Conservation (phyloP, 2,888 invertebrate species). For the Mycalesis mineus region DNA sequence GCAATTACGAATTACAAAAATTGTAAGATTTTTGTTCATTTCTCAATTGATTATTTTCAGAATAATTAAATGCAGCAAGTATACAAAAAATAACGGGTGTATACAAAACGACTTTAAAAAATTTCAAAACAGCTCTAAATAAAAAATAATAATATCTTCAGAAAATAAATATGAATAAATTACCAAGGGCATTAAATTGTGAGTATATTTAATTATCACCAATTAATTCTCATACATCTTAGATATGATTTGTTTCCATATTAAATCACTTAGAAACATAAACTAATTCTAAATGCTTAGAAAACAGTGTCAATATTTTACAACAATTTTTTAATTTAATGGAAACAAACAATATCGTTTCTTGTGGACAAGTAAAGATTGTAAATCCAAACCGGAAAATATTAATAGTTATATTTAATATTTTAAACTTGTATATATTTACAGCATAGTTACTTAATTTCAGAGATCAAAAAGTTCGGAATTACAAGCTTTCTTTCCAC, state of each 20-base stretch:
- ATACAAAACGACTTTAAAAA: too few relatives aligned
- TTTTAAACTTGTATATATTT: slow-evolving; percentile 11
- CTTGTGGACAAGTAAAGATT: slow-evolving; percentile 29
- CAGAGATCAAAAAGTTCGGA: slow-evolving; percentile 51
- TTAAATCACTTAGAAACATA: not conserved
- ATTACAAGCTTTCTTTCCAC: slow-evolving; percentile 39
- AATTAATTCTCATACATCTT: not conserved
- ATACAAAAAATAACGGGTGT: too few relatives aligned
- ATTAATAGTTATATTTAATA: not conserved
- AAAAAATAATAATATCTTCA: too few relatives aligned
- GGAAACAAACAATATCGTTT: slow-evolving; percentile 3
- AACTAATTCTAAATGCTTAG: not conserved
- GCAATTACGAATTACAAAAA: too few relatives aligned
- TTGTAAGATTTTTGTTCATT: too few relatives aligned
- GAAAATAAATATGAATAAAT: slow-evolving; percentile 28
- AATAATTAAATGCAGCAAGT: too few relatives aligned
- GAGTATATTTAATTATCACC: slow-evolving; percentile 15
- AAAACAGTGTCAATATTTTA: not conserved
- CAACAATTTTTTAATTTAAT: not conserved
- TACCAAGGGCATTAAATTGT: slow-evolving; percentile 32
- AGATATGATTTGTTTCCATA: slow-evolving; percentile 10
- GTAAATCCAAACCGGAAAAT: slow-evolving; percentile 30
- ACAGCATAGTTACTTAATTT: slow-evolving; percentile 45
- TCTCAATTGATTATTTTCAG: too few relatives aligned
- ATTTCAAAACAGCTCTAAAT: too few relatives aligned